Evolutionary conservation across 2,888 invertebrate genomes (phyloP).

Genomic region (Philaethria dido): DNA sequence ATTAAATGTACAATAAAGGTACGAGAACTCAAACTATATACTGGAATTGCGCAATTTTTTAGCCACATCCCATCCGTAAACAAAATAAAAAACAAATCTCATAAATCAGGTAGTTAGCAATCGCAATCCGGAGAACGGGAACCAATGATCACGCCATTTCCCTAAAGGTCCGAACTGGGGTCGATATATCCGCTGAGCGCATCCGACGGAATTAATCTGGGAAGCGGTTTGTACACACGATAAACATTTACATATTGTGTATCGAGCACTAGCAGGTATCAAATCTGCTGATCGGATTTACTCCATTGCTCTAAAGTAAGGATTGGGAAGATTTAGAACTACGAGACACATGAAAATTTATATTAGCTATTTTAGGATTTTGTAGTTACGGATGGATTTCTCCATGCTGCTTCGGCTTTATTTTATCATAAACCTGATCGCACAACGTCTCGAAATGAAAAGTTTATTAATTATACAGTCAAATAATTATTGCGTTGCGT

Average conservation of each 20-base stretch:
- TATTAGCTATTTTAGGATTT: conserved; percentile 12
- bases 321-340: conserved; percentile 41
- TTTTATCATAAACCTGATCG: not conserved
- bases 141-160: conserved; percentile 59
- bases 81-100: conserved; percentile 36
- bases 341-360: conserved; percentile 36
- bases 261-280: conserved; percentile 44
- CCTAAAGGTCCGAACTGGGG: conserved; percentile 62
- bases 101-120: conserved; percentile 44
- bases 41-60: conserved; percentile 24
- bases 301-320: conserved; percentile 39
- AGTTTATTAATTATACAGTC: not conserved
- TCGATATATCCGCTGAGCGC: conserved; percentile 63
- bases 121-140: conserved; percentile 51
- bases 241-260: conserved; percentile 53
- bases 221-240: conserved; percentile 54
- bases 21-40: not conserved
- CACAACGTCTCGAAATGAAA: too few relatives aligned
- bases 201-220: conserved; percentile 78
- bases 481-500: not conserved
- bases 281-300: conserved; percentile 47
- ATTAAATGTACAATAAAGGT: not conserved
- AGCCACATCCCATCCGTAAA: conserved; percentile 15
- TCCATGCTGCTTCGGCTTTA: too few relatives aligned
- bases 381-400: too few relatives aligned